Conservation (phyloP, 2,797 vertebrate species). For the Triplophysa bombifrons region DNA sequence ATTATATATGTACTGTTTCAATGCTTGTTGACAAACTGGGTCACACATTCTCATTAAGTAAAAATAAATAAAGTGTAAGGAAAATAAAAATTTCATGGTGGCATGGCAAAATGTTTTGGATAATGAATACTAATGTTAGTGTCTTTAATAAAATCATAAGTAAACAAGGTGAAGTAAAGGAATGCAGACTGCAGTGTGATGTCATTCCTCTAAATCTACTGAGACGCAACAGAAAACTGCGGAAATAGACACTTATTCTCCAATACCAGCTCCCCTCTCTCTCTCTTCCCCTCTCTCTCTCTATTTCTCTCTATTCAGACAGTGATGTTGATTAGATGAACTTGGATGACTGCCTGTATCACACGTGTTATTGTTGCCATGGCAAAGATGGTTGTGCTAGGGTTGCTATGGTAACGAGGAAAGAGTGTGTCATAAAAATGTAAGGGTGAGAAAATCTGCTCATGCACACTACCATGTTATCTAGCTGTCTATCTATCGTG, state of each 20-base stretch:
- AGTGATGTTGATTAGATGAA: conserved; percentile 46
- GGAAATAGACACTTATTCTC: too few relatives aligned
- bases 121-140: too few relatives aligned
- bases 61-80: too few relatives aligned
- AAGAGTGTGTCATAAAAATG: conserved; percentile 38
- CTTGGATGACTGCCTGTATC: conserved; percentile 42
- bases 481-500: background rate
- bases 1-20: too few relatives aligned
- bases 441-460: conserved; percentile 50
- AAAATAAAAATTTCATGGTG: too few relatives aligned
- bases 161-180: too few relatives aligned
- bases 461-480: background rate
- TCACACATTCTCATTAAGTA: too few relatives aligned
- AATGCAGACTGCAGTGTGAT: too few relatives aligned
- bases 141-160: too few relatives aligned
- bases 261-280: background rate
- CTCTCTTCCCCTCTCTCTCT: background rate
- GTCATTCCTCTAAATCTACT: too few relatives aligned
- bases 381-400: conserved; percentile 38
- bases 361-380: conserved; percentile 42
- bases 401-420: conserved; percentile 49
- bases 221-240: background rate
- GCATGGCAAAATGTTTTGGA: too few relatives aligned
- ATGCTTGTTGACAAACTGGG: too few relatives aligned
- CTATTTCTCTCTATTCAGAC: conserved; percentile 6